phyloP scores from a whole-genome alignment of 2,888 invertebrate genomes.

The Leucozona laternaria region DNA sequence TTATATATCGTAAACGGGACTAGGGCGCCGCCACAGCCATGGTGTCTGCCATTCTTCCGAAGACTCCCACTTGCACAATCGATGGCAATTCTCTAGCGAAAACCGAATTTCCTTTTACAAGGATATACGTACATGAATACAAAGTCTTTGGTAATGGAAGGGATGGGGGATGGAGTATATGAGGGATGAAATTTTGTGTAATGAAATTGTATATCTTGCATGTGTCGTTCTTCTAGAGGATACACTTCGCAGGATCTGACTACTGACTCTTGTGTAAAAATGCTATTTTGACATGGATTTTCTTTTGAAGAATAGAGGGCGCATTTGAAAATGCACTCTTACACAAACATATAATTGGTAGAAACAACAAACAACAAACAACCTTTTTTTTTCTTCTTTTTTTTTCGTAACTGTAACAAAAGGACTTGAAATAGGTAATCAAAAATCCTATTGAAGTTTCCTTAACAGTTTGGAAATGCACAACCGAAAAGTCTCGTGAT shows the following conservation, averaged over 20 bases:
- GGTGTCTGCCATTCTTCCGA: background rate
- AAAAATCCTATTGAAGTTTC: conserved; percentile 65
- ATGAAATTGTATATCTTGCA: conserved; percentile 63
- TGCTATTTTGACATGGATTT: conserved; percentile 42
- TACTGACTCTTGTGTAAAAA: conserved; percentile 17
- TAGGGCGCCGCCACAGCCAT: background rate
- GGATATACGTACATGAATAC: conserved; percentile 5
- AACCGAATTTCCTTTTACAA: conserved; percentile 64
- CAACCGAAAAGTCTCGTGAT: background rate
- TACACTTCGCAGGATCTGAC: conserved; percentile 11
- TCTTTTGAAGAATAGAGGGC: conserved; percentile 19
- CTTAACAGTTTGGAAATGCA: conserved; percentile 43
- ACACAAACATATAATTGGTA: conserved; percentile 56
- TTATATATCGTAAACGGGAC: conserved; percentile 30
- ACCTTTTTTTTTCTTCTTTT: background rate
- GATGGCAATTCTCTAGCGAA: conserved; percentile 57
- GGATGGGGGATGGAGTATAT: background rate
- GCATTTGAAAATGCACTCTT: conserved; percentile 43
- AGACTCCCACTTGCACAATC: conserved; percentile 22
- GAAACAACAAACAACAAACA: no score
- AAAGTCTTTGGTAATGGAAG: background rate
- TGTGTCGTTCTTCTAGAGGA: conserved; percentile 51
- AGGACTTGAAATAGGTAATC: conserved; percentile 59
- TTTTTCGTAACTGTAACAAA: conserved; percentile 3
- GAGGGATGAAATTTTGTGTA: conserved; percentile 40